These are phyloP conservation scores for Bradypodion ventrale DNA, from an alignment of 2,797 vertebrate species.

Conservation along the genomic window DNA sequence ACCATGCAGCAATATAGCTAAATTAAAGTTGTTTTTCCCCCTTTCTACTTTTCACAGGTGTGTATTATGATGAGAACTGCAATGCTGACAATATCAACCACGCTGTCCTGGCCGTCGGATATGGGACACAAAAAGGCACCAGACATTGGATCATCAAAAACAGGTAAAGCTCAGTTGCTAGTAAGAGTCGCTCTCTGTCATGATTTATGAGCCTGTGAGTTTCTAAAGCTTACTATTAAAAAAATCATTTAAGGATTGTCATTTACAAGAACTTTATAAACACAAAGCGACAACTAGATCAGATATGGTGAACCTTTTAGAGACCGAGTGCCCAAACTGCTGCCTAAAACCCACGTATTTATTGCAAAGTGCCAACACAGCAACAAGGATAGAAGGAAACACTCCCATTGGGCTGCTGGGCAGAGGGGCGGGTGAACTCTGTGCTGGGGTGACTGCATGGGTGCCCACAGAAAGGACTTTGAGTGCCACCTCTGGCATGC, in stretches of 20 bases:
- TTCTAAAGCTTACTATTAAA: not conserved
- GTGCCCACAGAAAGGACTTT: too few species aligned
- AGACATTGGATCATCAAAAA: conserved; percentile 98
- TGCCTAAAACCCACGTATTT: too few species aligned
- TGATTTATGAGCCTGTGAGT: not conserved
- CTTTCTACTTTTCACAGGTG: conserved; percentile 73
- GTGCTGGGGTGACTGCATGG: too few species aligned
- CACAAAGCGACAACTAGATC: not conserved
- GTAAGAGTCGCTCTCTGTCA: accelerated
- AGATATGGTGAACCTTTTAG: too few species aligned
- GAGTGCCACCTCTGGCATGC: too few species aligned
- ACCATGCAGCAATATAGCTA: too few species aligned
- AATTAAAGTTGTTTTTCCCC: not conserved
- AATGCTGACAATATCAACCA: conserved; percentile 88
- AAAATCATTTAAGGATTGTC: not conserved
- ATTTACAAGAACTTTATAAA: not conserved
- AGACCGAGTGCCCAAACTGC: too few species aligned
- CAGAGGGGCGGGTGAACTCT: too few species aligned
- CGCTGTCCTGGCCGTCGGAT: conserved; percentile 91
- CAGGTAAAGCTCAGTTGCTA: conserved; percentile 76
- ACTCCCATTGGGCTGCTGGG: too few species aligned
- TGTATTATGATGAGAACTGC: conserved; percentile 90
- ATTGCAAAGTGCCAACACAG: too few species aligned
- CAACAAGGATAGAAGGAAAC: too few species aligned
- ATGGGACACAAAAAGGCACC: conserved; percentile 82